Evolutionary conservation across 2,113 vertebrate genomes (phyloP).

Genomic region (Callithrix jacchus): DNA sequence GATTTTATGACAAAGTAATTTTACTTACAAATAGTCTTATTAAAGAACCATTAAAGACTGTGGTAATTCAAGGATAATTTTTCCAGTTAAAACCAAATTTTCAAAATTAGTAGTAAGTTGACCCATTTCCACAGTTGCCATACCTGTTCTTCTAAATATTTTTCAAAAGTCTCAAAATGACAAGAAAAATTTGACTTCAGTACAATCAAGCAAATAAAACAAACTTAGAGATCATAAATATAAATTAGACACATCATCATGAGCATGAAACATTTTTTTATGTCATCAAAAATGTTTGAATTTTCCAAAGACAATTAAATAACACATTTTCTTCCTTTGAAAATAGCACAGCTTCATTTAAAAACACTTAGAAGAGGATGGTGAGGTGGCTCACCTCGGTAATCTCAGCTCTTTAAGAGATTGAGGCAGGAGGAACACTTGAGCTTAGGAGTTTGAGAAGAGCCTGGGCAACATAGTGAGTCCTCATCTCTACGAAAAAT

Average conservation of each 20-base stretch:
- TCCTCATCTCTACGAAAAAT: too few relatives aligned
- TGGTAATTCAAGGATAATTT: background rate
- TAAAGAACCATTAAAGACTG: background rate
- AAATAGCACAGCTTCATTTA: background rate
- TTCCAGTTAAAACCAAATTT: background rate
- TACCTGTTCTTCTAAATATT: background rate
- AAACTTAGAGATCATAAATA: background rate
- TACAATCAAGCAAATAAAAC: background rate
- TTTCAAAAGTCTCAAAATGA: slow-evolving; percentile 11
- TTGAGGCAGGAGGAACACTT: too few relatives aligned
- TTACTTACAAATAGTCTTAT: background rate
- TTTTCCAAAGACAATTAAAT: background rate
- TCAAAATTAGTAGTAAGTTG: background rate
- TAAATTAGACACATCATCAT: background rate
- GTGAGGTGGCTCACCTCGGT: too few relatives aligned
- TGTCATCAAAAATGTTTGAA: background rate
- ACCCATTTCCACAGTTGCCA: background rate
- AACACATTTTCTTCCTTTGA: background rate
- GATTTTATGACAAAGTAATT: background rate
- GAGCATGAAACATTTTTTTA: slow-evolving; percentile 11
- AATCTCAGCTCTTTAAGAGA: too few relatives aligned
- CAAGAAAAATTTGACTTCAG: background rate
- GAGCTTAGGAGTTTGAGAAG: too few relatives aligned
- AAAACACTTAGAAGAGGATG: background rate
- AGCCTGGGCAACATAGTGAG: too few relatives aligned